A percentile compares a stretch with the other conserved stretches of the same genome.
These are phyloP conservation scores for Holcopasites calliopsidis DNA, from an alignment of 1,140 invertebrate genomes.

Conservation along the genomic window DNA sequence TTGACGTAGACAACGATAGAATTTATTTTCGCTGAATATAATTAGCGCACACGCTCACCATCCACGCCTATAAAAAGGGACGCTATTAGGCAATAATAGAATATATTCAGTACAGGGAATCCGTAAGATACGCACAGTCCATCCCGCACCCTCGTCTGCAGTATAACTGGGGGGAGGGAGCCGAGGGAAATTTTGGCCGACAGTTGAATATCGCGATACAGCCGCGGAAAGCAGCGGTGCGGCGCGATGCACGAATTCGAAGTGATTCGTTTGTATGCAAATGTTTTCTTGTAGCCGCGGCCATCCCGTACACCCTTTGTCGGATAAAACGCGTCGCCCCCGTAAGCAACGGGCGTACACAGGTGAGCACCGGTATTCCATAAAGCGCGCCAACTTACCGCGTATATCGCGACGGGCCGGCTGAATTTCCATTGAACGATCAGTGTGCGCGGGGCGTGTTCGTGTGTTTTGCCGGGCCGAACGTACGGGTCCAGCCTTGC, in stretches of 20 bases:
- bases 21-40: too few relatives aligned
- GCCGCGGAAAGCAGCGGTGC: slow-evolving; percentile 17
- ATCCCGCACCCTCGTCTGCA: too few relatives aligned
- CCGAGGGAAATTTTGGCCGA: background rate
- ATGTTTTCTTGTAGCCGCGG: slow-evolving; percentile 44
- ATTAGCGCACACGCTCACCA: too few relatives aligned
- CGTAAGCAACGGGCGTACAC: slow-evolving; percentile 31
- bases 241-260: slow-evolving; percentile 1
- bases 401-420: slow-evolving; percentile 42
- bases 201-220: background rate
- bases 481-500: background rate
- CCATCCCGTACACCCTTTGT: slow-evolving; percentile 37
- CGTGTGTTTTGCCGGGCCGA: slow-evolving; percentile 33
- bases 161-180: background rate
- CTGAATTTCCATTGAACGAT: slow-evolving; percentile 54
- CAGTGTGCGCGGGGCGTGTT: slow-evolving; percentile 46
- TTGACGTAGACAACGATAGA: too few relatives aligned
- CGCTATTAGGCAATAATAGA: too few relatives aligned
- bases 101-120: too few relatives aligned
- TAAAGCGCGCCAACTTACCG: slow-evolving; percentile 50
- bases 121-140: too few relatives aligned
- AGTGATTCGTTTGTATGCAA: slow-evolving; percentile 50
- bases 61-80: too few relatives aligned
- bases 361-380: slow-evolving; percentile 30
- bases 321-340: slow-evolving; percentile 33